A percentile compares a stretch with the other conserved stretches of the same genome.
Evolutionary conservation across 2,888 invertebrate genomes (phyloP).

Genomic region (Trimorus sp.): DNA sequence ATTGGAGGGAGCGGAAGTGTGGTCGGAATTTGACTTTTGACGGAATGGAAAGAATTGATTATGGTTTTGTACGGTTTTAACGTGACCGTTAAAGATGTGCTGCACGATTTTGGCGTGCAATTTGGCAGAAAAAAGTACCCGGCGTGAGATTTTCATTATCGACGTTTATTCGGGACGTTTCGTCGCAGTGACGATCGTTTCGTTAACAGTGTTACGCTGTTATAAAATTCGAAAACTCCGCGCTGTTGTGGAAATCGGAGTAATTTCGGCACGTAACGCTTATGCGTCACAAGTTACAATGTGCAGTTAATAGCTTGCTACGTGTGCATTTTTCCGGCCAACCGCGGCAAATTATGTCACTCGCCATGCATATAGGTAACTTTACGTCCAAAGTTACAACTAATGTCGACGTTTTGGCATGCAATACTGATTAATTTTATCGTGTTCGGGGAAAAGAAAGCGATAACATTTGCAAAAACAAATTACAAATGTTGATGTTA

Average conservation of each 20-base stretch:
- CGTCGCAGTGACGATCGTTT: too few species aligned
- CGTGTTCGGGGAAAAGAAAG: conserved; percentile 27
- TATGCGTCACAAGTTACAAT: conserved; percentile 38
- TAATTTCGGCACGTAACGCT: conserved; percentile 42
- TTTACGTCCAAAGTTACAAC: conserved; percentile 47
- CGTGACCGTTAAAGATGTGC: too few species aligned
- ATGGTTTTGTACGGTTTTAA: too few species aligned
- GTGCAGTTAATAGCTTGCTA: conserved; percentile 44
- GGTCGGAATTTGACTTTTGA: too few species aligned
- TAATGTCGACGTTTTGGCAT: conserved; percentile 25
- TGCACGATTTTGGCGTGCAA: too few species aligned
- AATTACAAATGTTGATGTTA: neutral
- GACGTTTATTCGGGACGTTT: too few species aligned
- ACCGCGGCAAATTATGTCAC: conserved; percentile 52
- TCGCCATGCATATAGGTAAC: conserved; percentile 38
- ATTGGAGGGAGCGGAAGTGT: too few species aligned
- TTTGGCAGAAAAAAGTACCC: too few species aligned
- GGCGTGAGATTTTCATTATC: too few species aligned
- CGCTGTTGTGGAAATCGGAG: conserved; percentile 29
- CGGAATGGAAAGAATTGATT: too few species aligned
- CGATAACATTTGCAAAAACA: neutral
- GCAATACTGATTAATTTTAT: conserved; percentile 42
- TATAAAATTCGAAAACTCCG: conserved; percentile 12
- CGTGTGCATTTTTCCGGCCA: conserved; percentile 37
- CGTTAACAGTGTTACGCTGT: too few species aligned